Conservation (phyloP, 2,113 vertebrate species). For the Larimichthys crocea region DNA sequence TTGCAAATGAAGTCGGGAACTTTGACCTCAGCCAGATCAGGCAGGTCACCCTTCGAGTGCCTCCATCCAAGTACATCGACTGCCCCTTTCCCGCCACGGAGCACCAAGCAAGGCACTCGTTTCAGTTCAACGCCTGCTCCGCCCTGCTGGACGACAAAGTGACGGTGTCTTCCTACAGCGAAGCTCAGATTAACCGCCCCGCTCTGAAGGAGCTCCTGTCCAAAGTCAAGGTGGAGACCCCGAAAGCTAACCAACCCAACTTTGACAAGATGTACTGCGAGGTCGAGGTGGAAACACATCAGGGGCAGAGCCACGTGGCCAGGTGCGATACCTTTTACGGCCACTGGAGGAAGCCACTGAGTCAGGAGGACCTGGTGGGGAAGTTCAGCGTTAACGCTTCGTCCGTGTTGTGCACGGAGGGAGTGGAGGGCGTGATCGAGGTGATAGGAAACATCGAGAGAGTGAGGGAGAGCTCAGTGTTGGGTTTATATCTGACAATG, state of each 20-base stretch:
- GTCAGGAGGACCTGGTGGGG: constrained; percentile 84
- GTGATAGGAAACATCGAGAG: constrained; percentile 85
- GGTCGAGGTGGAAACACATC: constrained; percentile 74
- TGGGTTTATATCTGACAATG: constrained; percentile 84
- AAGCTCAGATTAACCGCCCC: constrained; percentile 72
- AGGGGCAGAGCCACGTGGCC: constrained; percentile 58
- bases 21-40: constrained; percentile 80
- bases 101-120: constrained; percentile 94
- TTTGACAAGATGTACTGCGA: constrained; percentile 92
- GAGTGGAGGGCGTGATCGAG: constrained; percentile 83
- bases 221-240: constrained; percentile 86
- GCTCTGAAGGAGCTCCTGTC: constrained; percentile 83
- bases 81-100: constrained; percentile 88
- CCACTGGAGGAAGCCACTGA: constrained; percentile 94
- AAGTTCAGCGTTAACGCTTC: constrained; percentile 89
- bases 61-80: constrained; percentile 89
- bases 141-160: constrained; percentile 87
- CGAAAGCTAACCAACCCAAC: constrained; percentile 88
- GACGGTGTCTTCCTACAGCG: constrained; percentile 83
- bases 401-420: constrained; percentile 74
- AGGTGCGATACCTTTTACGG: constrained; percentile 90
- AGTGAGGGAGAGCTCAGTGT: constrained; percentile 80
- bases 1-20: constrained; percentile 57
- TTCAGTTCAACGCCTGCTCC: constrained; percentile 91
- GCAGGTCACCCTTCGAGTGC: constrained; percentile 86